Percentiles rank a stretch among this genome's conserved stretches.
phyloP scores from a whole-genome alignment of 64 coral and sea anemone species.

The Platygyra sinensis region DNA sequence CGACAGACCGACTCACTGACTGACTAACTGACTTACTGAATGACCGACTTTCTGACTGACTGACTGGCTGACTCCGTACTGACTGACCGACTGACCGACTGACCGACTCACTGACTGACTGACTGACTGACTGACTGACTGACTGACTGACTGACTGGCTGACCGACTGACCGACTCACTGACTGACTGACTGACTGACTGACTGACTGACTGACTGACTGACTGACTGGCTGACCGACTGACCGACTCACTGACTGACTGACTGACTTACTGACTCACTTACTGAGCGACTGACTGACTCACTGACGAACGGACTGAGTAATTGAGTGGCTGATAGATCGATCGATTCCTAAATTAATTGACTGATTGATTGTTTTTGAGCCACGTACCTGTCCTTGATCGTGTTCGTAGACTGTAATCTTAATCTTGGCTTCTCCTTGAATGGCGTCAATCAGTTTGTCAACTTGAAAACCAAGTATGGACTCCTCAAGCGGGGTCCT shows the following conservation, averaged over 20 bases:
- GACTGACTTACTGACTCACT: neutral
- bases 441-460: constrained; percentile 73
- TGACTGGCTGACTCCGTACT: neutral
- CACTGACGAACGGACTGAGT: too few species aligned
- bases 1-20: neutral
- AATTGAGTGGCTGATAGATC: neutral
- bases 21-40: neutral
- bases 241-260: neutral
- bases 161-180: neutral
- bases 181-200: too few species aligned
- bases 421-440: constrained; percentile 77
- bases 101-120: neutral
- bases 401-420: constrained; percentile 69
- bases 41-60: neutral
- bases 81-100: neutral
- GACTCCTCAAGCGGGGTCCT: constrained; percentile 25
- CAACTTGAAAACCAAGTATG: constrained; percentile 79
- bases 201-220: too few species aligned
- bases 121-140: neutral
- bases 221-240: neutral
- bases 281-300: neutral
- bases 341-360: neutral
- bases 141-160: neutral
- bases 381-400: constrained; percentile 54
- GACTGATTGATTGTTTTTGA: neutral